Conservation (phyloP, 2,888 invertebrate species). For the Cephalotes varians region DNA sequence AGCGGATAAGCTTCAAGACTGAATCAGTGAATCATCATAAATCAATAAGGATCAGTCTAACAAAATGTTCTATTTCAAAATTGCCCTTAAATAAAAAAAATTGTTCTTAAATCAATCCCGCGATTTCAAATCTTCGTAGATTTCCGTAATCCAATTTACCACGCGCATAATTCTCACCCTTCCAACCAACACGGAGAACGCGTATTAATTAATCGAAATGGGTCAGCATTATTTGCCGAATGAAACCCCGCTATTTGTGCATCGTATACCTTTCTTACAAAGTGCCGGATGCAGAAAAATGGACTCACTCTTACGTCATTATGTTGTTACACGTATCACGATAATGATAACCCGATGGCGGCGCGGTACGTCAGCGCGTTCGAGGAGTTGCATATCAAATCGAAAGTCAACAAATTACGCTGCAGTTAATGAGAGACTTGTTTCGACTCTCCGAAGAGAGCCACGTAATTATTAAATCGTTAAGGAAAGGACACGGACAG, state of each 20-base stretch:
- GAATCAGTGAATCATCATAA: neutral
- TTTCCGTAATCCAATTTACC: constrained; percentile 17
- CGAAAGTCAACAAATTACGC: constrained; percentile 59
- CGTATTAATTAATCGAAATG: constrained; percentile 51
- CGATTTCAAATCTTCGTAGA: neutral
- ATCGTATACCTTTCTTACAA: constrained; percentile 20
- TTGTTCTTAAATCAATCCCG: neutral
- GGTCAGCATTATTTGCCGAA: constrained; percentile 50
- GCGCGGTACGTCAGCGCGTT: constrained; percentile 30
- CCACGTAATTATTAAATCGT: constrained; percentile 69
- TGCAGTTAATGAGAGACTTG: constrained; percentile 55
- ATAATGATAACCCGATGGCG: constrained; percentile 56
- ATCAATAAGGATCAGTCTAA: neutral
- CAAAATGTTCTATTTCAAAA: too few species aligned
- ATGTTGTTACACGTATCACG: constrained; percentile 57
- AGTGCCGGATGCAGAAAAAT: constrained; percentile 48
- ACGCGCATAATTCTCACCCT: constrained; percentile 28
- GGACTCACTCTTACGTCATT: constrained; percentile 56
- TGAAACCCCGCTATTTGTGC: constrained; percentile 48
- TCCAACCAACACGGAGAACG: constrained; percentile 1
- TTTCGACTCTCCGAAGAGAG: constrained; percentile 50
- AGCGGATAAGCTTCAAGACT: neutral
- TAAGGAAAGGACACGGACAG: constrained; percentile 57
- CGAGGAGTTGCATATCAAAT: constrained; percentile 58
- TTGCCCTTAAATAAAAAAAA: neutral